Percentiles rank a stretch among this genome's conserved stretches.
phyloP scores from a whole-genome alignment of 2,113 vertebrate genomes.

The Brachyhypopomus occidentalis region DNA sequence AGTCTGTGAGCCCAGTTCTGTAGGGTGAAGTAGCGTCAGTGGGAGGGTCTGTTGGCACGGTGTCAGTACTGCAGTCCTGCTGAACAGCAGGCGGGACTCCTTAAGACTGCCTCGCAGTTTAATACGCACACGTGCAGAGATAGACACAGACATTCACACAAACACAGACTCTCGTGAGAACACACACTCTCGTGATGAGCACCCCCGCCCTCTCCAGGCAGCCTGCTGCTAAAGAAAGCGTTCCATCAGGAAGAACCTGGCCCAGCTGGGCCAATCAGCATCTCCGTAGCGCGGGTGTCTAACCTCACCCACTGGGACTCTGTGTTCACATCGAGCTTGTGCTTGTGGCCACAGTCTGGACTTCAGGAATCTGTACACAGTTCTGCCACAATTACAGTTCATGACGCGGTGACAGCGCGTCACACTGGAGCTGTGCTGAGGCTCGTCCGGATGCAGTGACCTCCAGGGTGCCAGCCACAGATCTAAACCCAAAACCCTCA shows the following conservation, averaged over 20 bases:
- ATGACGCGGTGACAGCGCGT: background rate
- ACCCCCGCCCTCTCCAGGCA: background rate
- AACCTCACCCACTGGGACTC: background rate
- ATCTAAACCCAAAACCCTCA: constrained; percentile 4
- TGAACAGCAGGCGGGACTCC: too few relatives aligned
- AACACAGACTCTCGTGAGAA: too few relatives aligned
- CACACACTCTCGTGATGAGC: background rate
- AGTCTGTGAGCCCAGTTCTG: background rate
- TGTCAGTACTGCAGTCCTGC: too few relatives aligned
- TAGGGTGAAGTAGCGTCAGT: background rate
- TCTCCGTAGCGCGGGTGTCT: background rate
- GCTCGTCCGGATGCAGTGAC: background rate
- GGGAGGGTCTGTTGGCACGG: background rate
- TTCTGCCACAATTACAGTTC: too few relatives aligned
- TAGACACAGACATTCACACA: too few relatives aligned
- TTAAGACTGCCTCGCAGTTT: too few relatives aligned
- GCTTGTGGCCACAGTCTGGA: too few relatives aligned
- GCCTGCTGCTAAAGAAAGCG: background rate
- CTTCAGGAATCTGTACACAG: too few relatives aligned
- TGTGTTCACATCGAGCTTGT: background rate
- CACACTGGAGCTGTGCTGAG: background rate
- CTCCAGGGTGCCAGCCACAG: constrained; percentile 6
- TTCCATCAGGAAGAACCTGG: background rate
- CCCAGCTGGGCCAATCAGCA: background rate
- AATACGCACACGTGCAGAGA: too few relatives aligned